A percentile compares a stretch with the other conserved stretches of the same genome.
phyloP scores from a whole-genome alignment of 2,113 vertebrate species.

The Phalacrocorax brasilianus region DNA sequence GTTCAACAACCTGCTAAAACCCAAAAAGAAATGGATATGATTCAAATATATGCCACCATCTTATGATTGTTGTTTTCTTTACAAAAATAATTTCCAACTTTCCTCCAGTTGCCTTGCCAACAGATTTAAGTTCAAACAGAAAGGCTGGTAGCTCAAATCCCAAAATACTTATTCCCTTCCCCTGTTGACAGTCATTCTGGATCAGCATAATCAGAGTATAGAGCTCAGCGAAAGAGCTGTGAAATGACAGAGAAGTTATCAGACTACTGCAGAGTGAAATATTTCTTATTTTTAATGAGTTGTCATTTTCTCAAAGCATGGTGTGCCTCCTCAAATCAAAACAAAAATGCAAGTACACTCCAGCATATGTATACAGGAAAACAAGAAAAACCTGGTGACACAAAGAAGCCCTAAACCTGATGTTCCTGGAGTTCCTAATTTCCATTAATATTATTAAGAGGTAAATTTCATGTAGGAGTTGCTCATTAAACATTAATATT shows the following conservation, averaged over 20 bases:
- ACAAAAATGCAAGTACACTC: neutral
- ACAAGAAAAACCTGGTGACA: neutral
- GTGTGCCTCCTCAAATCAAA: neutral
- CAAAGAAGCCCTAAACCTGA: neutral
- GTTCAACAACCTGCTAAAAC: neutral
- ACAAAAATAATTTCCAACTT: neutral
- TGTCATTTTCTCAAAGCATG: neutral
- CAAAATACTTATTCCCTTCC: neutral
- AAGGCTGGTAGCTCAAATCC: neutral
- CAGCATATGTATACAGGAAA: neutral
- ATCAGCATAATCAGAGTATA: neutral
- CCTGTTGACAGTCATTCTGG: neutral
- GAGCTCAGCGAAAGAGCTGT: neutral
- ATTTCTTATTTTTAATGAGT: constrained; percentile 8
- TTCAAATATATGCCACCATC: neutral
- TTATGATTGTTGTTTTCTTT: neutral
- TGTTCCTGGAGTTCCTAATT: neutral
- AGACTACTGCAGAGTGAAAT: neutral
- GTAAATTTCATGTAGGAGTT: neutral
- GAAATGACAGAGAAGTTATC: neutral
- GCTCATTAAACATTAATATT: neutral
- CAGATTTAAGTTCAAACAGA: neutral
- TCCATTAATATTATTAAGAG: neutral
- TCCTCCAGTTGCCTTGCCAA: neutral
- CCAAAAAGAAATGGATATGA: neutral